Conservation (phyloP, 1,140 invertebrate genomes). For the Leucophenga varia region DNA sequence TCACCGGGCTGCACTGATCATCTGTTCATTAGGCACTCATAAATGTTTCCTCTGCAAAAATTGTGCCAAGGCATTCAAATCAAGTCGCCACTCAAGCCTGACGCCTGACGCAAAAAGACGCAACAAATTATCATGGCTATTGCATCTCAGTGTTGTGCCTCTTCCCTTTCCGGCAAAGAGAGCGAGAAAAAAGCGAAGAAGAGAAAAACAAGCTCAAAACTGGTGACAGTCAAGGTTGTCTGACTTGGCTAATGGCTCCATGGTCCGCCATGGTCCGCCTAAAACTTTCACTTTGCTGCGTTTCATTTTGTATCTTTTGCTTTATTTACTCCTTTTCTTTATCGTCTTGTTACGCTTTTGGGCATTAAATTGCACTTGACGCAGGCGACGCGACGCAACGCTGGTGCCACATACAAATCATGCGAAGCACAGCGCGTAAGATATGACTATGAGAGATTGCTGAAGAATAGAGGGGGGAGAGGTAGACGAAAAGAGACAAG, state of each 20-base stretch:
- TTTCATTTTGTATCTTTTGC: slow-evolving; percentile 16
- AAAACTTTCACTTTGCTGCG: slow-evolving; percentile 45
- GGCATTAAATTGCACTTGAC: slow-evolving; percentile 39
- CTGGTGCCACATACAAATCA: slow-evolving; percentile 42
- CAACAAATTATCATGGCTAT: slow-evolving; percentile 5
- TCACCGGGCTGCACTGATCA: too few species aligned
- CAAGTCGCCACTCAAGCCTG: slow-evolving; percentile 18
- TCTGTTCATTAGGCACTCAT: slow-evolving; percentile 20
- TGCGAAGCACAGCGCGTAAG: slow-evolving; percentile 24
- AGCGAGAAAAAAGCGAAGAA: not conserved
- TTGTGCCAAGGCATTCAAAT: slow-evolving; percentile 19
- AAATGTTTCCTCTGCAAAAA: slow-evolving; percentile 24
- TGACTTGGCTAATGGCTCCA: slow-evolving; percentile 25
- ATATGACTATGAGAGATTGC: slow-evolving; percentile 30
- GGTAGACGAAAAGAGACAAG: too few species aligned
- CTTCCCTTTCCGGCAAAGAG: slow-evolving; percentile 15
- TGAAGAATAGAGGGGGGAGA: too few species aligned
- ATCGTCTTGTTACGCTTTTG: slow-evolving; percentile 24
- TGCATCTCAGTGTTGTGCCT: slow-evolving; percentile 6
- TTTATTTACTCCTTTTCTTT: slow-evolving; percentile 6
- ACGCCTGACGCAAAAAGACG: slow-evolving; percentile 4
- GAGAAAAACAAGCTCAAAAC: slow-evolving; percentile 4
- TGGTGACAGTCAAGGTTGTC: slow-evolving; percentile 46
- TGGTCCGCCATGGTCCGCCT: slow-evolving; percentile 1
- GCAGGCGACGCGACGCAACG: too few species aligned